Conservation (phyloP, 2,797 vertebrate species). For the Chelon labrosus region DNA sequence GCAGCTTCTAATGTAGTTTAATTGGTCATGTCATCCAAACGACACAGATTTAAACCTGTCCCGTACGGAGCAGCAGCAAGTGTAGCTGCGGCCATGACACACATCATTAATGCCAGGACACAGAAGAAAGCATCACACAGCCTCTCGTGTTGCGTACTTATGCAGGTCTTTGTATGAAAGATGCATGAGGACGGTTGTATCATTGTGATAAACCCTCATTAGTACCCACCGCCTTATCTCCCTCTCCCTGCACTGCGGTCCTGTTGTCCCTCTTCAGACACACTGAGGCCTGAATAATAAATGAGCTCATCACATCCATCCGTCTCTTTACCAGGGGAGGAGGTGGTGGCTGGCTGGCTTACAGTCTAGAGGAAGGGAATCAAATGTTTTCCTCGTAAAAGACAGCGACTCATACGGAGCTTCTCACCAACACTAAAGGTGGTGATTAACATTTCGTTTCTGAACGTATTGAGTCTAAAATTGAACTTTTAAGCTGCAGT, state of each 20-base stretch:
- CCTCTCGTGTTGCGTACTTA: slow-evolving; percentile 34
- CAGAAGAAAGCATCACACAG: slow-evolving; percentile 27
- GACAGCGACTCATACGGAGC: slow-evolving; percentile 1
- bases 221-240: slow-evolving; percentile 54
- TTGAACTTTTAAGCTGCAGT: slow-evolving; percentile 23
- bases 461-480: background rate
- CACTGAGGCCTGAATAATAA: slow-evolving; percentile 76
- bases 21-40: too few species aligned
- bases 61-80: slow-evolving; percentile 4
- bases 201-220: slow-evolving; percentile 68
- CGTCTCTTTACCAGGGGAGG: slow-evolving; percentile 51
- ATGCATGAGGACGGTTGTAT: slow-evolving; percentile 69
- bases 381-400: slow-evolving; percentile 34
- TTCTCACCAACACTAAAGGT: background rate
- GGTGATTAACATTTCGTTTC: slow-evolving; percentile 1
- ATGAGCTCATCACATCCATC: slow-evolving; percentile 65
- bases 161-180: slow-evolving; percentile 65
- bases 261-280: slow-evolving; percentile 62
- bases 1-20: background rate
- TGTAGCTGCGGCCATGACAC: slow-evolving; percentile 1
- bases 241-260: slow-evolving; percentile 21
- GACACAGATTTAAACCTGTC: background rate
- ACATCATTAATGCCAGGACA: slow-evolving; percentile 56
- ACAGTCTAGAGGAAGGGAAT: slow-evolving; percentile 24
- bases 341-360: slow-evolving; percentile 2